phyloP scores from a whole-genome alignment of 2,113 vertebrate genomes.

The Phalacrocorax pelagicus region DNA sequence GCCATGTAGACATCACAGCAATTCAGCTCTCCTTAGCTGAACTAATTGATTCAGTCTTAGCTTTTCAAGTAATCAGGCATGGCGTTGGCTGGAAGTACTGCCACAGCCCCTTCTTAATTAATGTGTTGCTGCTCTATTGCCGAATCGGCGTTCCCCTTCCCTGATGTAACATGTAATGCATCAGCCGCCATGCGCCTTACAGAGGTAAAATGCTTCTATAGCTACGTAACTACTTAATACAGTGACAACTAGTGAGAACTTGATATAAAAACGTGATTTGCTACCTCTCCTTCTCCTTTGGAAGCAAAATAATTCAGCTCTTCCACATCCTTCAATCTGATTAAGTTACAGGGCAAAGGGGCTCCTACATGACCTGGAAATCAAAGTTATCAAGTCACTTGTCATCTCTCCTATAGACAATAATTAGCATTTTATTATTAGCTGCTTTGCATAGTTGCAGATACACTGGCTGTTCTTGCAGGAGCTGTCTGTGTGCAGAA shows the following conservation, averaged over 20 bases:
- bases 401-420: neutral
- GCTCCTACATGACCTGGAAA: conserved; percentile 93
- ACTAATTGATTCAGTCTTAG: neutral
- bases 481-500: neutral
- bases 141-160: neutral
- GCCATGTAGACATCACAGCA: neutral
- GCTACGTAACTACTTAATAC: neutral
- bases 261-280: neutral
- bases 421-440: neutral
- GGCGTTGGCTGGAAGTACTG: neutral
- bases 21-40: neutral
- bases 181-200: neutral
- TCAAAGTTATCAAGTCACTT: conserved; percentile 40
- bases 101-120: neutral
- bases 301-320: conserved; percentile 96
- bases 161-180: neutral
- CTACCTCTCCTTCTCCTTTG: conserved; percentile 96
- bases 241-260: neutral
- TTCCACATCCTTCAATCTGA: conserved; percentile 91
- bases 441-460: neutral
- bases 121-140: neutral
- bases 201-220: neutral
- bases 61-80: neutral
- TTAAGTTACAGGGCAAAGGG: conserved; percentile 94
- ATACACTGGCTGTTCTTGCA: neutral